A percentile compares a stretch with the other conserved stretches of the same genome.
Conservation (phyloP, 2,113 vertebrate genomes). For the Onychorhynchus coronatus region DNA sequence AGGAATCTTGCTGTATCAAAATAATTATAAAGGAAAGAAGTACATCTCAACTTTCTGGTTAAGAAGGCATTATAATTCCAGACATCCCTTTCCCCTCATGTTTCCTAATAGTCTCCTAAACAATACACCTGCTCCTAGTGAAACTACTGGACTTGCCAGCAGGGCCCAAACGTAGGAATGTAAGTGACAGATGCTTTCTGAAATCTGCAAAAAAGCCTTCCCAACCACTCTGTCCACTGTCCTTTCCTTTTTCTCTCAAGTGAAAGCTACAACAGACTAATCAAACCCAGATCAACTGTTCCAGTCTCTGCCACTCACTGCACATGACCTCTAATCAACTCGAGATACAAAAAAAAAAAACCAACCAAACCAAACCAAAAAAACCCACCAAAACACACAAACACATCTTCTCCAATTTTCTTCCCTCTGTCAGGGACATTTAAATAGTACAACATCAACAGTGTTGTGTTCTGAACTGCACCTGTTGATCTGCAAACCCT, state of each 20-base stretch:
- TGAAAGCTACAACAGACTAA: neutral
- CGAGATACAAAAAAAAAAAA: neutral
- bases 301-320: neutral
- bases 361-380: neutral
- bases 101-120: neutral
- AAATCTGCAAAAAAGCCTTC: neutral
- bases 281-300: neutral
- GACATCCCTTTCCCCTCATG: neutral
- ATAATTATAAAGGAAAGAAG: neutral
- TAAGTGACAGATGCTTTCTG: neutral
- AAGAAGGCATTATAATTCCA: neutral
- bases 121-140: neutral
- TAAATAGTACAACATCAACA: neutral
- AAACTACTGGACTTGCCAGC: neutral
- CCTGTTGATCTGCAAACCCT: neutral
- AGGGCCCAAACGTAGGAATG: rapidly evolving
- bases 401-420: neutral
- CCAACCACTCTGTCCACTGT: neutral
- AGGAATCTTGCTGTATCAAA: neutral
- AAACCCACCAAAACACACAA: too few relatives aligned
- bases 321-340: neutral
- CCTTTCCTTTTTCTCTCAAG: neutral
- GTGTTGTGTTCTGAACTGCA: neutral
- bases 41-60: neutral
- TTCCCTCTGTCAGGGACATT: neutral